Evolutionary conservation across 2,888 invertebrate species (phyloP), one percentile per base, ranked within the genome.

Genomic region (Dynastes tityus): DNA sequence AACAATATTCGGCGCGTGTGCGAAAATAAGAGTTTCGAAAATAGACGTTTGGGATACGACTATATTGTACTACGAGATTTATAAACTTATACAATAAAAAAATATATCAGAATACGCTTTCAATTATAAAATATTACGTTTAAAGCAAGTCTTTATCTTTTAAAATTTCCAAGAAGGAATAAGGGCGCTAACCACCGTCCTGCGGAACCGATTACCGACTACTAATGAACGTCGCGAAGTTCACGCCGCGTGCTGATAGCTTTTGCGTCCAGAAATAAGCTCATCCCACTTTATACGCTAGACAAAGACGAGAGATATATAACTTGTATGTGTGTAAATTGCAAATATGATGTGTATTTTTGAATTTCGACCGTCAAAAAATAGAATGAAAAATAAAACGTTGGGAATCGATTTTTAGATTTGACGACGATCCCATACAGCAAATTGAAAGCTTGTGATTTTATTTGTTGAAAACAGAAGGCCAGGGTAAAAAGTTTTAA

Each of bases 251-350:
- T 80, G 80, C 77, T 45, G 45, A 45, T 45, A 80, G 80, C 63
- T 80, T 32, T 63, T 8, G 77, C 68, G 78, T 79, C 81, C 80
- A 82, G 81, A 81, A 82, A 83, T 83, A 83, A 76, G 27, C 80
- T 70, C 80, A 73, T 82, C 82, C 82, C 82, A 82, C 82, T 81
- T 80, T 78, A 71, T 58, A 58, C 55, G 6, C 13, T n/a, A 78
- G 78, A 68, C 63, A 37, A 65, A 78, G 76, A 40, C 40, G 61
- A 37, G 16, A 61, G 5, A 37, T 37, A 71, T 40, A 16, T 45
- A 9, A 6, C 9, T 22, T 8, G 1, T 11, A 5, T 27, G 29
- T 63, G n/a, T 63, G 63, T 63, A 29, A 63, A 63, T 11, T 55
- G 81, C 76, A 79, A 80, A 79, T 78, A 65, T 8, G 16, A 58